phyloP scores from a whole-genome alignment of 64 coral and sea anemone genomes.

The Hydrozoanthus tunicans region DNA sequence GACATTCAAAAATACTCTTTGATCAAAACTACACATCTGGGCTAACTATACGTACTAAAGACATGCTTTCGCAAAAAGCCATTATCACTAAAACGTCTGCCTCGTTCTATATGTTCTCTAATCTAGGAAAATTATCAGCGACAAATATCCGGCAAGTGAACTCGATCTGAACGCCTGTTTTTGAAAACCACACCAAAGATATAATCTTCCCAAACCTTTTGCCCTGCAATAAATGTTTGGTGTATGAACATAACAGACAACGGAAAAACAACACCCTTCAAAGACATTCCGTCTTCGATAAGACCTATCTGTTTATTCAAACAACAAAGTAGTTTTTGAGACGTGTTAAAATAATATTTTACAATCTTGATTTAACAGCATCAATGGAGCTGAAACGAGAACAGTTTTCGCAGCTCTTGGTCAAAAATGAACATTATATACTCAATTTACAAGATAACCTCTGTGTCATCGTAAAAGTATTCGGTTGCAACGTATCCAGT shows the following conservation, averaged over 20 bases:
- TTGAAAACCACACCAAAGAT: background rate
- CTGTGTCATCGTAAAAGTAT: background rate
- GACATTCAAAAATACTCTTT: too few species aligned
- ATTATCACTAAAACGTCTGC: too few species aligned
- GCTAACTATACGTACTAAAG: too few species aligned
- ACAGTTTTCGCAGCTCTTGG: background rate
- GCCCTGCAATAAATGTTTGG: background rate
- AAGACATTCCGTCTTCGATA: background rate
- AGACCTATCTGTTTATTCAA: conserved; percentile 23
- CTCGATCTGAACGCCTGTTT: background rate
- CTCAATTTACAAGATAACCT: conserved; percentile 24
- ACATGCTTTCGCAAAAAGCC: too few species aligned
- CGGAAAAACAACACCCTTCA: background rate
- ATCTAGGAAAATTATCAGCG: too few species aligned
- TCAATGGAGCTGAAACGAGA: conserved; percentile 3
- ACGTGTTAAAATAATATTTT: conserved; percentile 34
- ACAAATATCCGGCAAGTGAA: background rate
- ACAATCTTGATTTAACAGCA: background rate
- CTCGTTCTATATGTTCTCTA: too few species aligned
- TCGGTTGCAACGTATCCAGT: background rate
- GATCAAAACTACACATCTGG: too few species aligned
- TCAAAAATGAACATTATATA: background rate
- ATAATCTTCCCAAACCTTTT: background rate
- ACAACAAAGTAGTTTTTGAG: conserved; percentile 25
- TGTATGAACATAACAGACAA: background rate